Conservation (phyloP, 2,113 vertebrate species). For the Ginglymostoma cirratum region DNA sequence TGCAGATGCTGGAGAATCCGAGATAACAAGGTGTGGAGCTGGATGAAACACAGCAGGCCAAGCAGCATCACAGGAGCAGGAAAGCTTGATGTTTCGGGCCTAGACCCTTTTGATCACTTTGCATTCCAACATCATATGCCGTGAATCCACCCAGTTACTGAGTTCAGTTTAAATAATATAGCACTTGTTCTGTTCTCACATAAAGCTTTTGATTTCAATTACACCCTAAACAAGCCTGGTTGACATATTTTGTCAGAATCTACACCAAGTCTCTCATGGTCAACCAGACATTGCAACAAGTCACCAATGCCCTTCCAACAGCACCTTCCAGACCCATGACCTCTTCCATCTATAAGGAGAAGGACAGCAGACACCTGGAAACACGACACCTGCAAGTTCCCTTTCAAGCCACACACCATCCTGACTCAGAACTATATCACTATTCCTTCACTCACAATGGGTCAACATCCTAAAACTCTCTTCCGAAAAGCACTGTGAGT, state of each 20-base stretch:
- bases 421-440: background rate
- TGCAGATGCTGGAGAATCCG: too few relatives aligned
- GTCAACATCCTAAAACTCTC: background rate
- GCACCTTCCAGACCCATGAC: background rate
- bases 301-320: background rate
- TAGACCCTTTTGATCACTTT: background rate
- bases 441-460: background rate
- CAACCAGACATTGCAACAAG: background rate
- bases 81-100: too few relatives aligned
- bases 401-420: background rate
- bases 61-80: too few relatives aligned
- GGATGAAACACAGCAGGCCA: too few relatives aligned
- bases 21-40: too few relatives aligned
- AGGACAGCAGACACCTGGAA: background rate
- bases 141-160: background rate
- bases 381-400: background rate
- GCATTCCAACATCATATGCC: background rate
- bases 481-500: too few relatives aligned
- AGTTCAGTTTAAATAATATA: background rate
- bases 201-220: background rate
- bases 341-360: background rate
- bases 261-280: background rate
- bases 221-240: background rate
- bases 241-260: background rate
- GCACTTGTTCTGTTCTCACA: background rate